Conservation (phyloP, 2,113 vertebrate species). For the Fregata magnificens region DNA sequence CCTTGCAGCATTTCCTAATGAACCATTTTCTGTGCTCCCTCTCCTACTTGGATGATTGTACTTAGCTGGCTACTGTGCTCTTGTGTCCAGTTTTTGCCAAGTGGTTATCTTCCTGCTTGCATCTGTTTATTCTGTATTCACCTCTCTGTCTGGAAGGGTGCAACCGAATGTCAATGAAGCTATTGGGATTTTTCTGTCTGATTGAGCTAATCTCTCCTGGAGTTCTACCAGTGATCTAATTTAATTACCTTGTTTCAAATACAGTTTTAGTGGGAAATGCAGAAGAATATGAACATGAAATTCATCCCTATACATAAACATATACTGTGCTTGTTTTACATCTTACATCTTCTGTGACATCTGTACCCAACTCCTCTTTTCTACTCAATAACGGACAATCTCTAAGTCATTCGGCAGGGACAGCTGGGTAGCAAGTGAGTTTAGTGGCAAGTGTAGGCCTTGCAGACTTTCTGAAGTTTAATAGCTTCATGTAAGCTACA, state of each 20-base stretch:
- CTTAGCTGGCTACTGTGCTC: slow-evolving; percentile 14
- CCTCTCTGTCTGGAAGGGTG: neutral
- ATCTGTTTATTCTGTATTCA: neutral
- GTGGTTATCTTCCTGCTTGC: neutral
- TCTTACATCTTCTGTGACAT: neutral
- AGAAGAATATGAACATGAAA: neutral
- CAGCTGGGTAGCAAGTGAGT: neutral
- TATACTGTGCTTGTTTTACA: neutral
- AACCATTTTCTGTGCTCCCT: slow-evolving; percentile 7
- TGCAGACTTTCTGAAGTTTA: neutral
- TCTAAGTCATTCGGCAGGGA: neutral
- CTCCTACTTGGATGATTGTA: neutral
- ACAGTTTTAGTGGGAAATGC: neutral
- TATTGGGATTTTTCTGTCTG: neutral
- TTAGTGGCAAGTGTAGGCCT: neutral
- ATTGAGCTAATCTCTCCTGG: neutral
- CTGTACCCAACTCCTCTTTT: neutral
- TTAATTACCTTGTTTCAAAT: neutral
- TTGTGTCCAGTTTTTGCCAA: slow-evolving; percentile 17
- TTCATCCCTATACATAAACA: neutral
- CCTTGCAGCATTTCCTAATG: slow-evolving; percentile 14
- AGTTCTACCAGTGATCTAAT: neutral
- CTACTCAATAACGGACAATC: neutral
- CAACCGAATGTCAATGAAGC: neutral
- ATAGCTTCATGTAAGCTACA: neutral